Evolutionary conservation across 2,797 vertebrate species (phyloP).

Genomic region (Coendou prehensilis): DNA sequence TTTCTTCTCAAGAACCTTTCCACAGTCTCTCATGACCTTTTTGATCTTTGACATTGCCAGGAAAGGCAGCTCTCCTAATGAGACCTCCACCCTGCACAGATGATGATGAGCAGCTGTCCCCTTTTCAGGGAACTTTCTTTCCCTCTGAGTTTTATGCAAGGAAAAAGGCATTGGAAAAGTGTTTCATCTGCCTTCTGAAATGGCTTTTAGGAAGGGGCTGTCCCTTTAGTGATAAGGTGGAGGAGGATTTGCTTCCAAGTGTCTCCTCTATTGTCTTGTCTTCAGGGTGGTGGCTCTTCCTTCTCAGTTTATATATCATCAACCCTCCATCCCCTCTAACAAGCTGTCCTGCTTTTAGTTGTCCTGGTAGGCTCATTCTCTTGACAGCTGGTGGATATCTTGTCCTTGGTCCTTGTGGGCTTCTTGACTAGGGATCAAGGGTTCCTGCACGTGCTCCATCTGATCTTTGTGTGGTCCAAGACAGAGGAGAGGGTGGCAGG

Average conservation of each 20-base stretch:
- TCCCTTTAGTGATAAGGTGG: background rate
- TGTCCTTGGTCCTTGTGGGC: background rate
- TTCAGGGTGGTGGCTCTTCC: background rate
- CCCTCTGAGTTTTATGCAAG: background rate
- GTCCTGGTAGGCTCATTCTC: background rate
- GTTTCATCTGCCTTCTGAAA: background rate
- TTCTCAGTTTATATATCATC: background rate
- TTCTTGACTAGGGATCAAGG: background rate
- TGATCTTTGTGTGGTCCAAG: background rate
- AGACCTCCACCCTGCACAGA: no score
- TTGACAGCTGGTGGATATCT: background rate
- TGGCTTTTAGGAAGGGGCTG: background rate
- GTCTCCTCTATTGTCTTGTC: accelerated
- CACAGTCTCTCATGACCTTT: background rate
- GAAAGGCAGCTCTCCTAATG: background rate
- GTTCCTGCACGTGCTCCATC: background rate
- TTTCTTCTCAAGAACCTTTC: background rate
- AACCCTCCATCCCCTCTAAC: background rate
- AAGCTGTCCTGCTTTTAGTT: background rate
- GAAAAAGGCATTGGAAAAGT: background rate
- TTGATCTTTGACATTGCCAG: background rate
- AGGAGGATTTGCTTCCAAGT: background rate
- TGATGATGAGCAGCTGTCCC: background rate
- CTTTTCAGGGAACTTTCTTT: background rate
- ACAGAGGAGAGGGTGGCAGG: background rate